Evolutionary conservation across 2,888 invertebrate genomes (phyloP).

Genomic region (Osmoderma eremita): DNA sequence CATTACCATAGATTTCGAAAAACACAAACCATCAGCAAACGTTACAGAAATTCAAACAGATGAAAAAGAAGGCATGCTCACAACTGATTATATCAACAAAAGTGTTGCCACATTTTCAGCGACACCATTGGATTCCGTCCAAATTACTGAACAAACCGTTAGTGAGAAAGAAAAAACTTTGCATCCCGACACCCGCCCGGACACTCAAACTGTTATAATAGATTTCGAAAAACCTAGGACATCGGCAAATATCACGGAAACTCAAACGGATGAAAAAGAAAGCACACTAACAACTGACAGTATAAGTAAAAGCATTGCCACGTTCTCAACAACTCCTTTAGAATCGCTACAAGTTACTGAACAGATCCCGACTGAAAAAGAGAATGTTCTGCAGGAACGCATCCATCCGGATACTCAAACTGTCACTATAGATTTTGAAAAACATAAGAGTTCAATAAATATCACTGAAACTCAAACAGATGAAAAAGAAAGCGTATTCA

Average conservation of each 20-base stretch:
- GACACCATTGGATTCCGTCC: conserved; percentile 54
- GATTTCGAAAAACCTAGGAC: conserved; percentile 46
- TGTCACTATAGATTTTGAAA: too few species aligned
- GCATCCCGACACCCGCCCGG: conserved; percentile 53
- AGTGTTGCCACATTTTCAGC: conserved; percentile 48
- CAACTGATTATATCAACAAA: conserved; percentile 50
- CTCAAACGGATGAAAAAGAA: conserved; percentile 57
- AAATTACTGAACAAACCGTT: conserved; percentile 57
- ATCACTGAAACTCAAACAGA: too few species aligned
- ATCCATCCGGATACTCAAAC: too few species aligned
- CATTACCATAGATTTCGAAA: conserved; percentile 49
- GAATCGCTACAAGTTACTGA: too few species aligned
- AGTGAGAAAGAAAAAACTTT: conserved; percentile 60
- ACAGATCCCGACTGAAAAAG: too few species aligned
- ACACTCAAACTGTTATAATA: conserved; percentile 52
- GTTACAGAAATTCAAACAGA: conserved; percentile 55
- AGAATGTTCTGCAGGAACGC: too few species aligned
- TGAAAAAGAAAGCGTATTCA: too few species aligned
- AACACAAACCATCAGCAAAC: conserved; percentile 49
- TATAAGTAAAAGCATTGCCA: conserved; percentile 40
- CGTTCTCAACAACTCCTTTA: not conserved
- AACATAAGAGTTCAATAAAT: too few species aligned
- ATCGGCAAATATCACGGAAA: conserved; percentile 53
- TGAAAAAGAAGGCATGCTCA: conserved; percentile 57
- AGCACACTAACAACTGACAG: conserved; percentile 54